Base-by-base conservation (phyloP, 2,888 invertebrate species). In the Monoplex corrugatus region DNA sequence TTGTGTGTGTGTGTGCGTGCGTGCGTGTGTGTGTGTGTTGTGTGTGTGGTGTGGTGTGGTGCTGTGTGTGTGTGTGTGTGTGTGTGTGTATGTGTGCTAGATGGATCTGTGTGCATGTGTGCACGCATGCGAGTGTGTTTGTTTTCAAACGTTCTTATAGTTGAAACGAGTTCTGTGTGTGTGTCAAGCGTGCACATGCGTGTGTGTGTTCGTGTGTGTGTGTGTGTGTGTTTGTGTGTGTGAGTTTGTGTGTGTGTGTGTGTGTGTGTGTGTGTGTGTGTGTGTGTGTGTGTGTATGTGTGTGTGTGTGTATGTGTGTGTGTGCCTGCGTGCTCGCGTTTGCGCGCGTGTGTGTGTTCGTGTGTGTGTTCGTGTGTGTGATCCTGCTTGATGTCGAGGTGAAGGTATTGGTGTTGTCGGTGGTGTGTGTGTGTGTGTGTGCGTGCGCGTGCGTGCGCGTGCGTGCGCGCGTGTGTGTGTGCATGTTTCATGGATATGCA, bases 51-150 rank as follows among this genome's bases (percentile, higher is more conserved):
- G 3, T 32, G 32, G 8, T 45, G 43, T 72, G 83, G n/a, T n/a
- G n/a, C 32, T 35, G 35, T 32, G 8, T 32, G 72, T 72, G 8
- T 32, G 72, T 72, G 32, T 35, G 43, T 45, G 23, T 19, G 50
- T 50, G 8, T 45, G 43, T 72, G 83, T 83, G 83, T 83, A 32
- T 83, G 45, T 84, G 84, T 32, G 19, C 44, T n/a, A n/a, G 28
- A 82, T n/a, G 13, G n/a, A n/a, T n/a, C n/a, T n/a, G 40, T 44
- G 44, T n/a, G 32, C 40, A 63, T n/a, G 2, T n/a, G n/a, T n/a
- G 2, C 63, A 63, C 63, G 2, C 63, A 63, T 72, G 1, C 32
- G 2, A n/a, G 72, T 2, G 23, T 32, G 23, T 2, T 19, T 10
- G 32, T 32, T n/a, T n/a, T n/a, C n/a, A n/a, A n/a, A n/a, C n/a